Evolutionary conservation across 1,140 invertebrate genomes (phyloP), one percentile per base, ranked within the genome.

Genomic region (Gryon sp.): DNA sequence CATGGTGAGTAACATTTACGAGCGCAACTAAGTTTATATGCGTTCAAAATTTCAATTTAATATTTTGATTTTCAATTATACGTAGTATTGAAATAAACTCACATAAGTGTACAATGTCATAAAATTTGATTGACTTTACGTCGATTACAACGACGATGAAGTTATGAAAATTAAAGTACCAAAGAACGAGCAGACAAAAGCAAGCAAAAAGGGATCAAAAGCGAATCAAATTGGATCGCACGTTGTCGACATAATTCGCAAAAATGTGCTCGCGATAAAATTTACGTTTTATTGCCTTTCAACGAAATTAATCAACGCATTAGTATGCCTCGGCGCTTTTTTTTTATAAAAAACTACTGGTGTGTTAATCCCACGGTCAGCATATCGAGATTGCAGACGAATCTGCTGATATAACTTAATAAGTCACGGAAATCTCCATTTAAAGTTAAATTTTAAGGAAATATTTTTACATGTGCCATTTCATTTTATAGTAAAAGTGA

Each of bases 1-100:
- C 95, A 96, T 91, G 92, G 94, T 95, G 90, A 90, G 82, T 69
- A 52, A 41, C 18, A n/a, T n/a, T n/a, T n/a, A n/a, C n/a, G n/a
- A n/a, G n/a, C n/a, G n/a, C n/a, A 43, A 45, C 22, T 15, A 26
- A 45, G 28, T 45, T 45, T 28, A 9, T 19, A 2, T 8, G 12
- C 14, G n/a, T 28, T 26, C 14, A 9, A 6, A 45, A 8, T 14
- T 26, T 45, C 9, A 11, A 45, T 45, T 20, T 26, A 45, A 45
- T 28, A 16, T 45, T 45, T 26, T 28, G 16, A 48, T 19, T 30
- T 48, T 32, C 16, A 16, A 16, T 46, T 46, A 20, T n/a, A 22
- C 32, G 28, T n/a, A 30, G 28, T 30, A 2, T 8, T 12, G 30
- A 14, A 34, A 34, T 34, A 34, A 34, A 34, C 6, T 34, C 12